Evolutionary conservation across 2,113 vertebrate species (phyloP).

Genomic region (Todiramphus saurophagus): DNA sequence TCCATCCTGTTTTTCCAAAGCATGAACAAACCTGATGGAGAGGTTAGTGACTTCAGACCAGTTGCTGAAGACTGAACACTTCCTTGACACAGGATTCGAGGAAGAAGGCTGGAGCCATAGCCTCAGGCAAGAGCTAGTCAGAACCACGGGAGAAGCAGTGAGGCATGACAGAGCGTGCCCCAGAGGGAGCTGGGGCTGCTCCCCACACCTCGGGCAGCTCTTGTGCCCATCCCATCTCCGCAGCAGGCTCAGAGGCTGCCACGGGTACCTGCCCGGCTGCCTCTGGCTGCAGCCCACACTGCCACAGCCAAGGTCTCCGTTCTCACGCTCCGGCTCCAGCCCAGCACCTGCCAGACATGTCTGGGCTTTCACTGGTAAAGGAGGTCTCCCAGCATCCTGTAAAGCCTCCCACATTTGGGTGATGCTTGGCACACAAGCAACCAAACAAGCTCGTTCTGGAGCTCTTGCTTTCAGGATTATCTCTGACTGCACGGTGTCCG

Average conservation of each 20-base stretch:
- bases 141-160: not conserved
- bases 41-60: not conserved
- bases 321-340: not conserved
- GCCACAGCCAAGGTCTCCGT: not conserved
- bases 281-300: not conserved
- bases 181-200: not conserved
- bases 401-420: not conserved
- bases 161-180: not conserved
- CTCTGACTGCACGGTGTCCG: not conserved
- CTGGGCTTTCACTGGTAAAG: not conserved
- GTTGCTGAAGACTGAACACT: not conserved
- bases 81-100: not conserved
- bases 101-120: not conserved
- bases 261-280: not conserved
- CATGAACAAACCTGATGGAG: not conserved
- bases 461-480: not conserved
- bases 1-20: not conserved
- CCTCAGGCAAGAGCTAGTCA: not conserved
- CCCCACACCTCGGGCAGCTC: not conserved
- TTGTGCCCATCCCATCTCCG: rapidly evolving
- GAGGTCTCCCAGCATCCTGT: not conserved
- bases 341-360: not conserved
- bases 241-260: not conserved
- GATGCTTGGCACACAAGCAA: not conserved
- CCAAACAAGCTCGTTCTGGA: not conserved